These are phyloP conservation scores for Lithobates sylvaticus DNA, from an alignment of 2,797 vertebrate species.

Conservation along the genomic window DNA sequence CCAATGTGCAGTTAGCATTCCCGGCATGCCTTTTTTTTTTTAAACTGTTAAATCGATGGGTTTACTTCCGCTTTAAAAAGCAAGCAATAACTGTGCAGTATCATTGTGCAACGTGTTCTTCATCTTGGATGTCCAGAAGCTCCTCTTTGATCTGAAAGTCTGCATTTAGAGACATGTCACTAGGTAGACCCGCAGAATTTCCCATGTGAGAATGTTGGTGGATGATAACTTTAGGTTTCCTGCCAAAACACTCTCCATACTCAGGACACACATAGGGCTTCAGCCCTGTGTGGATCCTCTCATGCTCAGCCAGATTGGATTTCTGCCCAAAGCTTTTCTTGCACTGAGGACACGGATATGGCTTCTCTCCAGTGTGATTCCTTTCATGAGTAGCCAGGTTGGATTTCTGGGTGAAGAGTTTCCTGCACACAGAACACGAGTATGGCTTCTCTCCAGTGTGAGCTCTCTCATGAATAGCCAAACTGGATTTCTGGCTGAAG, in stretches of 20 bases:
- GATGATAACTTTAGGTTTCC: not conserved
- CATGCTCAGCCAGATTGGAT: not conserved
- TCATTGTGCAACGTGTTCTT: too few relatives aligned
- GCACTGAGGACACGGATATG: not conserved
- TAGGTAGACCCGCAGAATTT: not conserved
- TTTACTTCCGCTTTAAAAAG: too few relatives aligned
- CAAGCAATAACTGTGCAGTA: too few relatives aligned
- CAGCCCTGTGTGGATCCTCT: slow-evolving; percentile 3
- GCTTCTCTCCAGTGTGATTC: not conserved
- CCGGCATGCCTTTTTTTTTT: too few relatives aligned
- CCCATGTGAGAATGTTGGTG: not conserved
- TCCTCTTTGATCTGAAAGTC: too few relatives aligned
- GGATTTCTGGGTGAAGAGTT: not conserved
- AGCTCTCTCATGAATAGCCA: slow-evolving; percentile 57
- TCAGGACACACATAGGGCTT: not conserved
- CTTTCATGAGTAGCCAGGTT: not conserved
- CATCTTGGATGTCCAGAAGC: too few relatives aligned
- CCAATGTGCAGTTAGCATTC: too few relatives aligned
- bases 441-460: slow-evolving; percentile 23
- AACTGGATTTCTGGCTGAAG: slow-evolving; percentile 56
- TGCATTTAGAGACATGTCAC: too few relatives aligned
- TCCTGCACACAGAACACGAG: not conserved
- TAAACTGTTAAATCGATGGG: too few relatives aligned
- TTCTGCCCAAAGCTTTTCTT: not conserved
- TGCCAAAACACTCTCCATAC: not conserved